phyloP scores from a whole-genome alignment of 1,140 invertebrate genomes.

The Samia ricini region DNA sequence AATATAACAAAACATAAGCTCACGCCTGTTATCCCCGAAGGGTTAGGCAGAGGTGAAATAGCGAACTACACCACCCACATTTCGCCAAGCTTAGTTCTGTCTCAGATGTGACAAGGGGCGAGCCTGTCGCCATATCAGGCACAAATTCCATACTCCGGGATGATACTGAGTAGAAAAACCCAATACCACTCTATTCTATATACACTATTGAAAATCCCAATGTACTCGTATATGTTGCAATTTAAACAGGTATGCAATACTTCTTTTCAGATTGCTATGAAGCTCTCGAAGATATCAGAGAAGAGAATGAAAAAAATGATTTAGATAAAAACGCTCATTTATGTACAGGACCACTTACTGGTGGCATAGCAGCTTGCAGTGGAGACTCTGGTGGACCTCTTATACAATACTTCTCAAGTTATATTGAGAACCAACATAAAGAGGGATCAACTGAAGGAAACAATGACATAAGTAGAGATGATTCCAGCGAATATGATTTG shows the following conservation, averaged over 20 bases:
- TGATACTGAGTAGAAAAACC: too few species aligned
- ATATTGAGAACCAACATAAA: background rate
- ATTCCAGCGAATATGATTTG: background rate
- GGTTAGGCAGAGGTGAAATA: too few species aligned
- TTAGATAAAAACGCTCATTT: conserved; percentile 73
- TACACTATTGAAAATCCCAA: background rate
- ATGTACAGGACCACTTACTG: conserved; percentile 80
- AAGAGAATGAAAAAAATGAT: conserved; percentile 54
- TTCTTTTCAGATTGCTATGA: conserved; percentile 61
- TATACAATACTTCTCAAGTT: conserved; percentile 52
- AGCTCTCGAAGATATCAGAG: conserved; percentile 54
- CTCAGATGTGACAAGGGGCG: too few species aligned
- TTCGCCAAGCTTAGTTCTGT: too few species aligned
- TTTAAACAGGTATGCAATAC: background rate
- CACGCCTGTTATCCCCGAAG: too few species aligned
- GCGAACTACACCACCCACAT: too few species aligned
- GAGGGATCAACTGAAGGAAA: background rate
- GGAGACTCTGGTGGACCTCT: conserved; percentile 84
- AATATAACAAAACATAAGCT: too few species aligned
- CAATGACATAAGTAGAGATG: background rate
- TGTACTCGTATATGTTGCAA: background rate
- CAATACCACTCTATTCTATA: too few species aligned
- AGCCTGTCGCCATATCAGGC: too few species aligned
- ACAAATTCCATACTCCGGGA: too few species aligned
- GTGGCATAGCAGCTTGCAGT: conserved; percentile 80